Evolutionary conservation across 2,797 vertebrate genomes (phyloP).

Genomic region (Crenuchus spilurus): DNA sequence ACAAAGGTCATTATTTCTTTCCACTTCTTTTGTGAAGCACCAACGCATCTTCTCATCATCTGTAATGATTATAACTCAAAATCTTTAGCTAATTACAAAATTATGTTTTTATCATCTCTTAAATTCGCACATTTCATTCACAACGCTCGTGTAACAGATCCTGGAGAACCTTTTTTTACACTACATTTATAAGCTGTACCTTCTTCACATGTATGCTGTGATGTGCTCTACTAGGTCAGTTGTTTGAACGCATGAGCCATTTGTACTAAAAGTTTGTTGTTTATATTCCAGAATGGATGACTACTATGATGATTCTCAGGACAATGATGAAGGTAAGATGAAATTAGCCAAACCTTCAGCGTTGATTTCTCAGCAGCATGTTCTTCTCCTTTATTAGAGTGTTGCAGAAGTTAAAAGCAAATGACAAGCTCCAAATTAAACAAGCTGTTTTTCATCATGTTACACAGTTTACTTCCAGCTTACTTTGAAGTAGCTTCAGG

Average conservation of each 20-base stretch:
- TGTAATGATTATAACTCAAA: not conserved
- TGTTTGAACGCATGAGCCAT: not conserved
- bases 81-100: not conserved
- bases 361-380: not conserved
- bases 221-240: not conserved
- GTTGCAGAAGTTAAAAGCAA: not conserved
- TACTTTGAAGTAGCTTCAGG: not conserved
- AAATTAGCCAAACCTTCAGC: not conserved
- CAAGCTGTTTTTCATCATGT: not conserved
- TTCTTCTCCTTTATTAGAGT: not conserved
- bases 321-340: slow-evolving; percentile 71
- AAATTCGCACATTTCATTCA: no score
- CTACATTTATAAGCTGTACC: not conserved
- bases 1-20: slow-evolving; percentile 30
- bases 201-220: not conserved
- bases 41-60: not conserved
- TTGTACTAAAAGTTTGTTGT: slow-evolving; percentile 4
- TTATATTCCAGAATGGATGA: slow-evolving; percentile 66
- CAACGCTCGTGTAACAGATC: no score
- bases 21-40: not conserved
- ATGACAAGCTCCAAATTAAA: not conserved
- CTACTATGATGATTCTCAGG: slow-evolving; percentile 61
- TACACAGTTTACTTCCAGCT: not conserved
- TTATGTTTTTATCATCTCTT: no score
- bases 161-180: no score